Evolutionary conservation across 2,888 invertebrate species (phyloP).

Genomic region (Leptopilina drosophilae): DNA sequence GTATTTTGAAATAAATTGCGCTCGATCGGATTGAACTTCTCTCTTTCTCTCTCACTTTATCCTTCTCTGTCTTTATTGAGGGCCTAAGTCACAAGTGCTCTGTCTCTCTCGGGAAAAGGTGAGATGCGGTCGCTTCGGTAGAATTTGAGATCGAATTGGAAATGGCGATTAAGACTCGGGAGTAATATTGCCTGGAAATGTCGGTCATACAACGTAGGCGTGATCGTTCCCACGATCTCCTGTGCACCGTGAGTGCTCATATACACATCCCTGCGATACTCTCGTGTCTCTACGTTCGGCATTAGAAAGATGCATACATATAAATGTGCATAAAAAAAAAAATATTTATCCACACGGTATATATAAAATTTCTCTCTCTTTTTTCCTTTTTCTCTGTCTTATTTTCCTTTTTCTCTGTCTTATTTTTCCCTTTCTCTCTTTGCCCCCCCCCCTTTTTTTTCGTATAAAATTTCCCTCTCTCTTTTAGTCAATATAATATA

Average conservation of each 20-base stretch:
- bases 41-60: not conserved
- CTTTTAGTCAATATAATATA: too few species aligned
- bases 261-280: constrained; percentile 18
- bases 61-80: too few species aligned
- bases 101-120: constrained; percentile 26
- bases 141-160: constrained; percentile 40
- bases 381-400: too few species aligned
- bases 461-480: too few species aligned
- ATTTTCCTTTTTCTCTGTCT: too few species aligned
- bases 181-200: constrained; percentile 51
- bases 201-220: constrained; percentile 55
- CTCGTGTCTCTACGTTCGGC: not conserved
- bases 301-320: too few species aligned
- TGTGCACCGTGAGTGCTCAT: constrained; percentile 44
- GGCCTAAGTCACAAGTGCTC: not conserved
- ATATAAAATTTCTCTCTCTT: too few species aligned
- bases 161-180: constrained; percentile 39
- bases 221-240: constrained; percentile 62
- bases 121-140: constrained; percentile 27
- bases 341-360: too few species aligned
- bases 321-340: too few species aligned
- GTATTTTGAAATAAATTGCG: constrained; percentile 26
- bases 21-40: constrained; percentile 38
- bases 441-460: too few species aligned
- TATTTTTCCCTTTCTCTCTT: too few species aligned